Evolutionary conservation across 2,888 invertebrate genomes (phyloP).

Genomic region (Amblyjoppa proteus): DNA sequence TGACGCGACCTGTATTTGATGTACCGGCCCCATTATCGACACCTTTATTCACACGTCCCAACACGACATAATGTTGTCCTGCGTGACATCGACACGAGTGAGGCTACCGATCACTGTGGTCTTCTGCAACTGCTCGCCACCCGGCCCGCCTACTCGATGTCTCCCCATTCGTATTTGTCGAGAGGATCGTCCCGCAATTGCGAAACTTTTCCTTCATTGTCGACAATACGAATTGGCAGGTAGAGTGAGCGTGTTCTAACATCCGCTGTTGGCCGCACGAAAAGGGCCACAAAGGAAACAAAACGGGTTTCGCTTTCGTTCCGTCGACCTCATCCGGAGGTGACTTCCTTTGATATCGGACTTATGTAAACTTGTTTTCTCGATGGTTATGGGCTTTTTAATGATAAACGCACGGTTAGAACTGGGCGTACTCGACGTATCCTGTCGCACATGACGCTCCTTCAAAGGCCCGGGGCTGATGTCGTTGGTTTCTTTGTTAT

Average conservation of each 20-base stretch:
- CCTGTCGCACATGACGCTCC: slow-evolving; percentile 26
- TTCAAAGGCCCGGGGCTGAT: neutral
- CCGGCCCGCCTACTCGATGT: neutral
- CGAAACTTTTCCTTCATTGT: slow-evolving; percentile 51
- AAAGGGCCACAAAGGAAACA: slow-evolving; percentile 42
- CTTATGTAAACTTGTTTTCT: slow-evolving; percentile 54
- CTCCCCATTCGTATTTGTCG: slow-evolving; percentile 19
- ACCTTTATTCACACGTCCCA: slow-evolving; percentile 55
- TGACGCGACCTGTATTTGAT: slow-evolving; percentile 54
- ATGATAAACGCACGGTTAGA: slow-evolving; percentile 32
- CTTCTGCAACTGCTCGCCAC: slow-evolving; percentile 19
- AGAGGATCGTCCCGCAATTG: slow-evolving; percentile 41
- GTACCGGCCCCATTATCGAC: slow-evolving; percentile 55
- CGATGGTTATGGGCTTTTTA: slow-evolving; percentile 11
- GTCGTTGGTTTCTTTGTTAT: neutral
- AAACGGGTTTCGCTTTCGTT: slow-evolving; percentile 31
- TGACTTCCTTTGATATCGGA: slow-evolving; percentile 37
- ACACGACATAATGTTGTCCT: slow-evolving; percentile 23
- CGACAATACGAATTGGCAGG: slow-evolving; percentile 48
- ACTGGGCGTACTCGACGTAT: neutral
- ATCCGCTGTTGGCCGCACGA: slow-evolving; percentile 51
- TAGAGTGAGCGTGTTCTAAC: slow-evolving; percentile 19
- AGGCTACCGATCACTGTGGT: slow-evolving; percentile 41
- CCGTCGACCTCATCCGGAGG: slow-evolving; percentile 48
- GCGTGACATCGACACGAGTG: slow-evolving; percentile 22